Conservation (phyloP, 2,888 invertebrate genomes). For the Oxycera nigricornis region DNA sequence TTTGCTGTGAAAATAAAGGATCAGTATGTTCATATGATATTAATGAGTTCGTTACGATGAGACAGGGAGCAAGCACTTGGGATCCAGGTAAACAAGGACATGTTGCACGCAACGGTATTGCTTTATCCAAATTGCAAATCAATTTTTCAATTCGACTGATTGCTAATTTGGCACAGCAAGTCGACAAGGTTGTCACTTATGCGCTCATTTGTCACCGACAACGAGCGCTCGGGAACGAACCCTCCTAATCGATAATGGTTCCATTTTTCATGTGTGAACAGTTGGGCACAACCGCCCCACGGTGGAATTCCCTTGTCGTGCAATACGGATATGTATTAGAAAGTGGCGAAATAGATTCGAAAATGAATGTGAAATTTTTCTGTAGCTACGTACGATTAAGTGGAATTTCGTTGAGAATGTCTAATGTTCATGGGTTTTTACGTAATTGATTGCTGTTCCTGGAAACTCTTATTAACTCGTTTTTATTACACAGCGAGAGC, state of each 20-base stretch:
- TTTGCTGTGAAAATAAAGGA: slow-evolving; percentile 16
- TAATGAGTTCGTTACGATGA: slow-evolving; percentile 2
- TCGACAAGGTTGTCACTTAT: slow-evolving; percentile 36
- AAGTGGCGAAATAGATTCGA: too few relatives aligned
- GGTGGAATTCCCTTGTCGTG: slow-evolving; percentile 7
- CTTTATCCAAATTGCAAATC: slow-evolving; percentile 28
- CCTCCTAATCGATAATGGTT: slow-evolving; percentile 3
- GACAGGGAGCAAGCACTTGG: background rate
- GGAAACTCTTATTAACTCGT: too few relatives aligned
- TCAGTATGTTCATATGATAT: background rate
- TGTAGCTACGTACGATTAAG: too few relatives aligned
- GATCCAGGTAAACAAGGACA: background rate
- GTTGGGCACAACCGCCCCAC: background rate
- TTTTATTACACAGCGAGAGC: too few relatives aligned
- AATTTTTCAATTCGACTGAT: slow-evolving; percentile 42
- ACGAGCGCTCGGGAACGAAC: slow-evolving; percentile 11
- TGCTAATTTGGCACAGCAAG: slow-evolving; percentile 44
- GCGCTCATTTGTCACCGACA: slow-evolving; percentile 42
- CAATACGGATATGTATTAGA: too few relatives aligned
- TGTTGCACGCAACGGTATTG: background rate
- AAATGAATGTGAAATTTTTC: too few relatives aligned
- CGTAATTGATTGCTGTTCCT: too few relatives aligned
- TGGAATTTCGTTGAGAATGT: too few relatives aligned
- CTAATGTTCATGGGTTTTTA: too few relatives aligned
- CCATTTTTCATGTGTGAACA: slow-evolving; percentile 12